Base-by-base conservation (phyloP, 2,888 invertebrate genomes). In the Synanthedon myopaeformis region DNA sequence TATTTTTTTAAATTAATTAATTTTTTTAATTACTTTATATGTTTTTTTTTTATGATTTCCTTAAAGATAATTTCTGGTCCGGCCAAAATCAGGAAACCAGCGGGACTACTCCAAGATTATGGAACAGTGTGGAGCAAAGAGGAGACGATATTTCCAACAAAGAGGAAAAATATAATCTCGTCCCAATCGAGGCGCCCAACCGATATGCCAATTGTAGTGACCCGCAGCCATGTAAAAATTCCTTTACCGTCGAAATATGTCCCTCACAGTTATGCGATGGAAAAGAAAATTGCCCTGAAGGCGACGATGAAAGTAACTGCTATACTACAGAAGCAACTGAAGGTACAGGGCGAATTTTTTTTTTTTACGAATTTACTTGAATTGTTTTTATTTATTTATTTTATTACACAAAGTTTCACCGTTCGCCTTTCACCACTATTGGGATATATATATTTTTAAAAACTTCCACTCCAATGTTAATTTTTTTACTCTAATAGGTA, bases 271-370 rank as follows among this genome's bases (percentile, higher is more conserved):
- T 42, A 12, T 74, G 74, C 48, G 58, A 74, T 35, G 61, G 64
- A 3, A 3, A 10, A 0, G 1, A 0, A 0, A 64, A 71, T 48
- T 74, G 72, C 52, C 68, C 70, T 0, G 56, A 58, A 0, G 66
- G 65, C 3, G 66, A 67, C 8, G 74, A 74, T 49, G 72, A 74
- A 54, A 35, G 51, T 2, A 51, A 54, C 52, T 67, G 62, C 54
- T 14, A 17, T 4, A 53, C 49, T 49, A 45, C 45, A 6, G 45
- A 45, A 45, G 14, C 6, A 6, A 45, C 45, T 12, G 4, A 13
- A 45, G 45, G 45, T 45, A 45, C n/a, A n/a, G 10, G 35, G 10
- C 8, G 8, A 10, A 3, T 35, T 10, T 35, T 35, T 10, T 35
- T 35, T 2, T 35, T 35, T 35, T 10, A 10, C 35, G 3, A 8